These are phyloP conservation scores for Troides aeacus DNA, from an alignment of 2,888 invertebrate genomes.

Conservation along the genomic window DNA sequence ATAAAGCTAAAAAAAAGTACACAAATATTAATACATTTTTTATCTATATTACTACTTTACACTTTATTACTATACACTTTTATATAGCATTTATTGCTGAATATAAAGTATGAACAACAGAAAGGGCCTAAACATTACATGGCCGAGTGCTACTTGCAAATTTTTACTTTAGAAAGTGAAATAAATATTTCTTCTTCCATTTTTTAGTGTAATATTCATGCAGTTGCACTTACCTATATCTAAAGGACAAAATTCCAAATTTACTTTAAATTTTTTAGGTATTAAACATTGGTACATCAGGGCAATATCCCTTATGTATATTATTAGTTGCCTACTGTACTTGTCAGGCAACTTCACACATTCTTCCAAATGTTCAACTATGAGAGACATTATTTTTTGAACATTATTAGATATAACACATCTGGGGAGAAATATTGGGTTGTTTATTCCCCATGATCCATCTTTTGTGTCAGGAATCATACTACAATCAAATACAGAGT, in stretches of 20 bases:
- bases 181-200: too few species aligned
- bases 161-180: too few species aligned
- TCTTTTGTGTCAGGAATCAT: slow-evolving; percentile 41
- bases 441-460: slow-evolving; percentile 54
- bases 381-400: slow-evolving; percentile 58
- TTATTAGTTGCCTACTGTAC: slow-evolving; percentile 59
- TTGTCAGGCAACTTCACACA: slow-evolving; percentile 62
- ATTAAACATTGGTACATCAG: slow-evolving; percentile 70
- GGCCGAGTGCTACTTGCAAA: too few species aligned
- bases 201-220: background rate
- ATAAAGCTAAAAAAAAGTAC: slow-evolving; percentile 54
- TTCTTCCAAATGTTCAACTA: slow-evolving; percentile 67
- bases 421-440: slow-evolving; percentile 65
- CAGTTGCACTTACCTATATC: slow-evolving; percentile 63
- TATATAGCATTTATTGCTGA: too few species aligned
- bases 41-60: background rate
- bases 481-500: slow-evolving; percentile 52
- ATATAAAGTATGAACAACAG: too few species aligned
- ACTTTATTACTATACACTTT: background rate
- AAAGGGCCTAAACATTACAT: too few species aligned
- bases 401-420: slow-evolving; percentile 70
- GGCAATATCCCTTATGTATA: slow-evolving; percentile 66
- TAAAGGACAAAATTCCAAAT: slow-evolving; percentile 64
- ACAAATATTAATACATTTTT: background rate
- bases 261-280: slow-evolving; percentile 66